Conservation (phyloP, 2,888 invertebrate genomes). For the Eurytoma californica region DNA sequence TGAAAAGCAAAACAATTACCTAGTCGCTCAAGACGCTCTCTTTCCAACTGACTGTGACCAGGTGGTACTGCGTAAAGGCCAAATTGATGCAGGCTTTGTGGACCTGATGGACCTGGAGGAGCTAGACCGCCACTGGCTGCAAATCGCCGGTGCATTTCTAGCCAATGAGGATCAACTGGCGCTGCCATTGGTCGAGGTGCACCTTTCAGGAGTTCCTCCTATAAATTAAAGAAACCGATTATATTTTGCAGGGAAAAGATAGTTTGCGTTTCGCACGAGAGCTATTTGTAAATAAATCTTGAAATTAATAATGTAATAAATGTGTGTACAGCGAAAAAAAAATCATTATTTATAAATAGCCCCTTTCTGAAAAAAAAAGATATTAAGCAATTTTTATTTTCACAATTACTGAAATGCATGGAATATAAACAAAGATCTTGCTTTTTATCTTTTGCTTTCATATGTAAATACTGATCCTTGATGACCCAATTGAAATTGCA, state of each 20-base stretch:
- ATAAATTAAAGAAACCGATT: conserved; percentile 2
- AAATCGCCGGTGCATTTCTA: conserved; percentile 91
- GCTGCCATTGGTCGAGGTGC: conserved; percentile 75
- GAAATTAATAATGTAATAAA: no score
- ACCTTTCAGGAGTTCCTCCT: conserved; percentile 89
- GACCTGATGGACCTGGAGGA: conserved; percentile 66
- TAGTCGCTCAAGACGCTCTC: conserved; percentile 90
- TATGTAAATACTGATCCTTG: no score
- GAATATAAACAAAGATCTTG: no score
- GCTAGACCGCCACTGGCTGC: conserved; percentile 75
- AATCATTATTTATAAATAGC: no score
- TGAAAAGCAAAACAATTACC: conserved; percentile 77
- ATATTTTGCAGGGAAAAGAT: neutral
- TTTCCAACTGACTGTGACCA: conserved; percentile 89
- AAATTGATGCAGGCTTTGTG: conserved; percentile 80
- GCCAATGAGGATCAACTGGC: conserved; percentile 87
- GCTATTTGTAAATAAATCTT: no score
- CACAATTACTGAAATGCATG: no score
- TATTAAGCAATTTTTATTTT: no score
- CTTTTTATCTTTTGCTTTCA: no score
- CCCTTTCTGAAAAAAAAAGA: no score
- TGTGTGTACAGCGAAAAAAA: no score
- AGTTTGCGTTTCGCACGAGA: no score
- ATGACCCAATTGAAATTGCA: no score
- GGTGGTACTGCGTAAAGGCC: conserved; percentile 83